Conservation (phyloP, 2,113 vertebrate species). For the Rhinoderma darwinii region DNA sequence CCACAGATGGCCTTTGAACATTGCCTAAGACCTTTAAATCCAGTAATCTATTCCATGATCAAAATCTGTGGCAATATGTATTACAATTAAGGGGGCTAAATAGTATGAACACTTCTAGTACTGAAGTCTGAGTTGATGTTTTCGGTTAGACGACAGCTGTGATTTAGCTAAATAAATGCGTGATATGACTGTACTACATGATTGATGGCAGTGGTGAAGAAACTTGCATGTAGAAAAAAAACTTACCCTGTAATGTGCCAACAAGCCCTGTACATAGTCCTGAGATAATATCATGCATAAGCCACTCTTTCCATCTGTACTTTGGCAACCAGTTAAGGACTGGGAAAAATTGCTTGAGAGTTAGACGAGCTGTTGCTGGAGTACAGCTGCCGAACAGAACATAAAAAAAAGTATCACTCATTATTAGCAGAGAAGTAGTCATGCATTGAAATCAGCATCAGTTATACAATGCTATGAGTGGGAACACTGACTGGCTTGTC, state of each 20-base stretch:
- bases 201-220: not conserved
- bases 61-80: too few relatives aligned
- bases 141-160: too few relatives aligned
- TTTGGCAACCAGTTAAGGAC: constrained; percentile 82
- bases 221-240: not conserved
- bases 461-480: not conserved
- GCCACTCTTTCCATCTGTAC: constrained; percentile 79
- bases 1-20: too few relatives aligned
- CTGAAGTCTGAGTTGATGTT: not conserved
- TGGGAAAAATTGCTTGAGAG: constrained; percentile 75
- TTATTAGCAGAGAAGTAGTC: not conserved
- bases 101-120: not conserved
- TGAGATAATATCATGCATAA: constrained; percentile 81
- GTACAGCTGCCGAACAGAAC: constrained; percentile 74
- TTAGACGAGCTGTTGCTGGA: constrained; percentile 68
- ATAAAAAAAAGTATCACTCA: not conserved
- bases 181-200: not conserved
- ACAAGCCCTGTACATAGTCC: constrained; percentile 86
- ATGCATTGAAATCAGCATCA: not conserved
- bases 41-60: too few relatives aligned
- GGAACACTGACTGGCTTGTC: not conserved
- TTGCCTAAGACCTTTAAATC: too few relatives aligned
- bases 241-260: constrained; percentile 82
- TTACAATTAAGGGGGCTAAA: too few relatives aligned
- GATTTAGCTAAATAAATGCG: not conserved